Conservation (phyloP, 2,113 vertebrate genomes). For the Sitta europaea region DNA sequence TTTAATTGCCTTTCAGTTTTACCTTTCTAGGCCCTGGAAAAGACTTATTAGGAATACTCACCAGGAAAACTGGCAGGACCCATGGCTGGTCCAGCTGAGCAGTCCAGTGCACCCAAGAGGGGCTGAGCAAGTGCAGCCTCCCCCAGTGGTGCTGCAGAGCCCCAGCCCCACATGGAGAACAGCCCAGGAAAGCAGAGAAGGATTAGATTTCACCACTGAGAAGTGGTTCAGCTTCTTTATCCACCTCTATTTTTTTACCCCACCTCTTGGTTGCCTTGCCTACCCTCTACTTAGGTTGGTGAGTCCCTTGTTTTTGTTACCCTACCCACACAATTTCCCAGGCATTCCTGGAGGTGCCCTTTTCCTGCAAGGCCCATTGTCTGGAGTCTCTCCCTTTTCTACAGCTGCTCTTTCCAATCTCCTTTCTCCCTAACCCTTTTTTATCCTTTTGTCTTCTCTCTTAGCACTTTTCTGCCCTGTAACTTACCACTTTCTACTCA, state of each 20-base stretch:
- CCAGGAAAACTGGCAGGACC: not conserved
- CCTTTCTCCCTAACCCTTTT: not conserved
- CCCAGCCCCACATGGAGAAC: fast-evolving
- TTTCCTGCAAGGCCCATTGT: not conserved
- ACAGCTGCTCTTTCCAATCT: not conserved
- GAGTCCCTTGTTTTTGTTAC: not conserved
- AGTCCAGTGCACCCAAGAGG: not conserved
- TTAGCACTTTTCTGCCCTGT: not conserved
- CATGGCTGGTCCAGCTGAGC: not conserved
- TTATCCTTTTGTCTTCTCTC: not conserved
- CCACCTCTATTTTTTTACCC: not conserved
- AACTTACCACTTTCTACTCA: not conserved
- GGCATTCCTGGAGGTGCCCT: not conserved
- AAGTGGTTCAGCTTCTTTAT: not conserved
- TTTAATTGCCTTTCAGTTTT: not conserved
- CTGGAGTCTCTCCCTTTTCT: not conserved
- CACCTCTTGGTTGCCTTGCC: not conserved
- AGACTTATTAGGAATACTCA: not conserved
- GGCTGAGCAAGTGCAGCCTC: not conserved
- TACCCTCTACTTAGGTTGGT: not conserved
- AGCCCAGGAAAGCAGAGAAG: not conserved
- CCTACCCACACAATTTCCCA: not conserved
- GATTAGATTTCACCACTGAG: not conserved
- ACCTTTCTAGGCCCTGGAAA: not conserved
- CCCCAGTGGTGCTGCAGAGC: fast-evolving